phyloP scores from a whole-genome alignment of 2,113 vertebrate genomes.

The Eretmochelys imbricata region DNA sequence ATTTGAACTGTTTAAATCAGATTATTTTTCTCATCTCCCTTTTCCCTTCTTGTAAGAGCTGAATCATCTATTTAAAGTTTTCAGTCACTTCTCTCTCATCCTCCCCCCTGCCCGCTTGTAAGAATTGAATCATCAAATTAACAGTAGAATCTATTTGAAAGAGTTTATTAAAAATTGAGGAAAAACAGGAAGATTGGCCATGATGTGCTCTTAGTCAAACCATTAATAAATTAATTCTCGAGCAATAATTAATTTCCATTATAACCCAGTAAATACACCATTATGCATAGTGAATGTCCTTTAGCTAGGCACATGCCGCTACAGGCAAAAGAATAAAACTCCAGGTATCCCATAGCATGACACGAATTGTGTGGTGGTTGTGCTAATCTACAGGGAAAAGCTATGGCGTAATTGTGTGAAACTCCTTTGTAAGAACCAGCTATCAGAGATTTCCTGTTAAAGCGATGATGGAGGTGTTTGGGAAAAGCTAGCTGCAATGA shows the following conservation, averaged over 20 bases:
- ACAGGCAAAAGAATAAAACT: not conserved
- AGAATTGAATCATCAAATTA: slow-evolving; percentile 3
- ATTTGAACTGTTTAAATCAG: not conserved
- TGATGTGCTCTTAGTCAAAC: not conserved
- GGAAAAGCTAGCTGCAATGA: not conserved
- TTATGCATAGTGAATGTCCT: not conserved
- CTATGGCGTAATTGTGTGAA: not conserved
- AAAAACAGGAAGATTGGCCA: not conserved
- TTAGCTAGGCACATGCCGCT: not conserved
- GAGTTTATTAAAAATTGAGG: slow-evolving; percentile 64
- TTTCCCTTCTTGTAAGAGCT: not conserved
- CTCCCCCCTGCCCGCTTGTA: accelerated
- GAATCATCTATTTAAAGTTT: not conserved
- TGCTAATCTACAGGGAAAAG: not conserved
- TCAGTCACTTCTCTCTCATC: not conserved
- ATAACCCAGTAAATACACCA: not conserved
- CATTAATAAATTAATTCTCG: not conserved
- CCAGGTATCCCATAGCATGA: not conserved
- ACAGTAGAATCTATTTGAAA: not conserved
- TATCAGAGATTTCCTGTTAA: not conserved
- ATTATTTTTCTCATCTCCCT: not conserved
- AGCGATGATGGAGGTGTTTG: not conserved
- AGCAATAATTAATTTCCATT: slow-evolving; percentile 1
- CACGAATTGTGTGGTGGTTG: not conserved
- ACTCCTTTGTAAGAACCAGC: not conserved